Evolutionary conservation across 2,113 vertebrate genomes (phyloP), one percentile per base, ranked within the genome.

Genomic region (Nymphicus hollandicus): DNA sequence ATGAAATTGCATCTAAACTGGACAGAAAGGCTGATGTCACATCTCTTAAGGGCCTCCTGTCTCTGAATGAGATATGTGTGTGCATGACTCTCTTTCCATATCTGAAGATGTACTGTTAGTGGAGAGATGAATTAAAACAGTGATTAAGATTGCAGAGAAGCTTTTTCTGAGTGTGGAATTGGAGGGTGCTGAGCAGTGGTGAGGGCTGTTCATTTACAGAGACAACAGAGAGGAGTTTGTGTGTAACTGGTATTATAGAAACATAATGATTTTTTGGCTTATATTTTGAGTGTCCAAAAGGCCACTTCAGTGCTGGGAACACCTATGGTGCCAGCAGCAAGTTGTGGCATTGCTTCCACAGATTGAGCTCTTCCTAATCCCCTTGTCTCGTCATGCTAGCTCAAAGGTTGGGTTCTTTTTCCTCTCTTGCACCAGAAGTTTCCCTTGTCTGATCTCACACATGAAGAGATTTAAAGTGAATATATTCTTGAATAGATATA

Each of bases 301-400:
- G 13, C 12, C 5, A 5, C 25, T 58, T 84, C 31, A 78, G 12
- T 28, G 9, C 1, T 84, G 43, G 20, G 31, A 7, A 61, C 33
- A 6, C 8, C 2, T 0, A 2, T 1, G 6, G 41, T 37, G 9
- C 6, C 20, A 50, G 37, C 13, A 52, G 7, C 1, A 2, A 4
- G 39, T 60, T 85, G 37, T 71, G 43, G 16, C 16, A 5, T 65
- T 23, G 0, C 14, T 31, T 81, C 43, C 12, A 5, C 14, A 31
- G 15, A 13, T n/a, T n/a, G 22, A 41, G 1, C 37, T 81, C 4
- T 9, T 82, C 61, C 47, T 24, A 0, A 39, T 81, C 17, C 31
- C 14, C 7, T 7, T 61, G 74, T 35, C 28, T 24, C 22, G 17
- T 44, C 3, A 1, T 37, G 35, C 28, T 6, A 11, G 17, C 27